Evolutionary conservation across 2,797 vertebrate genomes (phyloP).

Genomic region (Pseudochirops cupreus): DNA sequence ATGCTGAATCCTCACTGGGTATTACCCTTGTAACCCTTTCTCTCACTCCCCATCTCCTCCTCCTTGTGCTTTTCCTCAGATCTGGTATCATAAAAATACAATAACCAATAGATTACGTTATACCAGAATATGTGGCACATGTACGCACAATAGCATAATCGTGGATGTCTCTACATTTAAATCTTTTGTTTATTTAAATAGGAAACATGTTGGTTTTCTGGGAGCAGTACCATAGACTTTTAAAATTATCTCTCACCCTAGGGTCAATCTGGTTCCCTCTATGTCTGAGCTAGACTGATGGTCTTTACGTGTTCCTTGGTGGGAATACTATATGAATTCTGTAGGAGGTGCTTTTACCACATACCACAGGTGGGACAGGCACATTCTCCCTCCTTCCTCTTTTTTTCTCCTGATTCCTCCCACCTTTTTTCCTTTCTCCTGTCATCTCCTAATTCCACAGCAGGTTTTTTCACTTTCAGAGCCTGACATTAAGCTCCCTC

Average conservation of each 20-base stretch:
- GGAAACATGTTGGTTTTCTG: not conserved
- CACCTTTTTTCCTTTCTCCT: not conserved
- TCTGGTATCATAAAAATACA: not conserved
- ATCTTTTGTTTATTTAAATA: not conserved
- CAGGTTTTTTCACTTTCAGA: not conserved
- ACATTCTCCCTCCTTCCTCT: not conserved
- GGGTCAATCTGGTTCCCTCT: not conserved
- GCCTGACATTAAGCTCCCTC: not conserved
- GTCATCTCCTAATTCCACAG: not conserved
- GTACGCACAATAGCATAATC: not conserved
- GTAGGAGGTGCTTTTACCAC: not conserved
- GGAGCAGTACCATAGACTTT: not conserved
- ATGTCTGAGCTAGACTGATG: not conserved
- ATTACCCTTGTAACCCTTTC: not conserved
- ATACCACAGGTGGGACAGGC: not conserved
- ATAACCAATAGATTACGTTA: not conserved
- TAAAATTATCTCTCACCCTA: not conserved
- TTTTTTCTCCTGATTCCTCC: not conserved
- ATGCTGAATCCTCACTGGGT: not conserved
- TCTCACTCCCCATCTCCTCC: not conserved
- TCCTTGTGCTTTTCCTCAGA: not conserved
- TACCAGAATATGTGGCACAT: not conserved
- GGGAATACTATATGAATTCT: not conserved
- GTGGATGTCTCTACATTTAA: not conserved
- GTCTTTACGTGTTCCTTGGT: not conserved